Evolutionary conservation across 2,113 vertebrate genomes (phyloP), one percentile per base, ranked within the genome.

Genomic region (Calypte anna): DNA sequence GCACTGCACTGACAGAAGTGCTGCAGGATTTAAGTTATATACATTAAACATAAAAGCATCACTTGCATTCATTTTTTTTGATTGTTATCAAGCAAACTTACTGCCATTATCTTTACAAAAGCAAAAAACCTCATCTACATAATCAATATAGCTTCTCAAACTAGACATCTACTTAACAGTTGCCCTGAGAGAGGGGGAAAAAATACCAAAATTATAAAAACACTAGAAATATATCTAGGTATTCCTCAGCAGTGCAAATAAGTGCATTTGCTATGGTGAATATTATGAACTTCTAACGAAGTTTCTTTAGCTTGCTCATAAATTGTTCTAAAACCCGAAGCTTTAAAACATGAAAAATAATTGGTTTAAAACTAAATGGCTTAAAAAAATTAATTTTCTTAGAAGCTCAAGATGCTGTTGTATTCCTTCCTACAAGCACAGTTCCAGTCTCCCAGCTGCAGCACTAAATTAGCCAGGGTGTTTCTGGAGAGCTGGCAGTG

Each of bases 161-260:
- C 51, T 50, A 70, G 31, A 40, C 11, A 38, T 38, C 23, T 81
- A 22, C 12, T 38, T 54, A 85, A 38, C 13, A 67, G 5, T 24
- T 57, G 9, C 2, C n/a, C 6, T 13, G 3, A 5, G 6, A 4
- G 5, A 3, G 5, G 5, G 3, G 11, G 11, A 7, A 3, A 4
- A n/a, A n/a, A 33, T n/a, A 14, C 20, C 5, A 28, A 44, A 59
- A 46, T 43, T 50, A 28, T 7, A 73, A 30, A 70, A 73, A 8
- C 18, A 9, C 4, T 31, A 2, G 22, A 28, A 12, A 14, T 40
- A 40, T 40, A 40, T 40, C 40, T 40, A 40, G 40, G 12, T 40
- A 40, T 25, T 62, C 22, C 24, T 31, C 33, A 51, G 25, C 9
- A 36, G 2, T 64, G 21, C 3, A 50, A 66, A 11, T 30, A 50